phyloP scores from a whole-genome alignment of 1,140 invertebrate species.

The Diorhabda elongata region DNA sequence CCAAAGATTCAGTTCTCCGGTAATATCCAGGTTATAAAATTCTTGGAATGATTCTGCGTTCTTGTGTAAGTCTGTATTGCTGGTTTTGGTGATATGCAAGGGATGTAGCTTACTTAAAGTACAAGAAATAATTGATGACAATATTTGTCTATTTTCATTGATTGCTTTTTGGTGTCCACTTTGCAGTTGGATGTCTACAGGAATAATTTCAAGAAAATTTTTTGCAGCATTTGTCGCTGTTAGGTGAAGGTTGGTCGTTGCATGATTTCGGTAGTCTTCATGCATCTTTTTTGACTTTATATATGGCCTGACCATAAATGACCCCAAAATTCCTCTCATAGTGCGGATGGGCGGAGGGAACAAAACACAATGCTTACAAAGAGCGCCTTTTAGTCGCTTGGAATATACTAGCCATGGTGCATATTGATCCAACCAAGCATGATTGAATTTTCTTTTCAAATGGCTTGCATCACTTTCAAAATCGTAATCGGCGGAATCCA shows the following conservation, averaged over 20 bases:
- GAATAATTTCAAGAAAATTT: conserved; percentile 32
- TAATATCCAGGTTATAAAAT: too few species aligned
- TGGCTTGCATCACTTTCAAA: too few species aligned
- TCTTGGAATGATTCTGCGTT: too few species aligned
- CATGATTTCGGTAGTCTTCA: conserved; percentile 28
- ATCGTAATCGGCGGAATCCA: too few species aligned
- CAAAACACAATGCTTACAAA: conserved; percentile 23
- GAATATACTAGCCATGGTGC: conserved; percentile 31
- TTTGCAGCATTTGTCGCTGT: conserved; percentile 23
- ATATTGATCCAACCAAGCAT: too few species aligned
- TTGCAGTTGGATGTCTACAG: conserved; percentile 27
- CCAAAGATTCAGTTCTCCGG: too few species aligned
- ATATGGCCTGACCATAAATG: conserved; percentile 22
- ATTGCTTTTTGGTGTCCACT: conserved; percentile 16
- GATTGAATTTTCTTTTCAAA: too few species aligned
- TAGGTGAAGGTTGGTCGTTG: conserved; percentile 1
- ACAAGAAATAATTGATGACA: conserved; percentile 34
- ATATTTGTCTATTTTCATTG: conserved; percentile 15
- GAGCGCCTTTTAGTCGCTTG: conserved; percentile 34
- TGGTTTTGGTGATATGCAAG: too few species aligned
- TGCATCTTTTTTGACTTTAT: conserved; percentile 33
- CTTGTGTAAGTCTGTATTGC: too few species aligned
- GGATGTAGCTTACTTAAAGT: too few species aligned
- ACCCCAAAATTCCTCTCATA: conserved; percentile 5
- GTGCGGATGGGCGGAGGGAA: conserved; percentile 29